Percentiles rank a stretch among this genome's conserved stretches.
phyloP scores from a whole-genome alignment of 2,797 vertebrate genomes.

The Enteromius fasciolatus region DNA sequence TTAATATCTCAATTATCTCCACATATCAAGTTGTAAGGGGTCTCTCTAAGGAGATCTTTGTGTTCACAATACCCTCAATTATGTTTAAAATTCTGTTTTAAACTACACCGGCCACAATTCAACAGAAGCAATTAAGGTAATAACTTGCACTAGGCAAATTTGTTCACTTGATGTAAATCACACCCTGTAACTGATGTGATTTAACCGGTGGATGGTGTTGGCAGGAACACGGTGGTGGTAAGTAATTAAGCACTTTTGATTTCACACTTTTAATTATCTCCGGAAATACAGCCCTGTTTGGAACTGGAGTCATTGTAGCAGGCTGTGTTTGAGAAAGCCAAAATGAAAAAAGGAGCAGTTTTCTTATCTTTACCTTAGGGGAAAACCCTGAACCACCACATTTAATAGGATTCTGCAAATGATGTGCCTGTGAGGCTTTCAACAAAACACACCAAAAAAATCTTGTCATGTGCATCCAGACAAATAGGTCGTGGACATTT shows the following conservation, averaged over 20 bases:
- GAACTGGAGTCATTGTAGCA: not conserved
- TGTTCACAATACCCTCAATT: constrained; percentile 12
- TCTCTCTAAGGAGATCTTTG: not conserved
- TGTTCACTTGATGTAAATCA: constrained; percentile 13
- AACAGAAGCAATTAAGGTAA: constrained; percentile 18
- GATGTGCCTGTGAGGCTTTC: not conserved
- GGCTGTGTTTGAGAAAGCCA: not conserved
- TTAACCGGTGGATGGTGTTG: not conserved
- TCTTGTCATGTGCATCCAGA: not conserved
- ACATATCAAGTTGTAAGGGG: not conserved
- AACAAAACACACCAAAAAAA: not conserved
- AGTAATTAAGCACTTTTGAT: constrained; percentile 7
- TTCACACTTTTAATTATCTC: constrained; percentile 8
- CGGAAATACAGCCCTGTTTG: not conserved
- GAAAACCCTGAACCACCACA: not conserved
- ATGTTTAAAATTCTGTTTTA: constrained; percentile 6
- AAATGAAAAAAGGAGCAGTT: not conserved
- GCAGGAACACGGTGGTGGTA: not conserved
- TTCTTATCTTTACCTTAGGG: constrained; percentile 8
- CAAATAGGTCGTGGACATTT: not conserved
- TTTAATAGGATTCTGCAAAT: constrained; percentile 27
- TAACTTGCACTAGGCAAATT: not conserved
- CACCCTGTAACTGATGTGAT: constrained; percentile 9
- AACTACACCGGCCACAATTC: constrained; percentile 32
- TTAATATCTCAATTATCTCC: not conserved